Percentiles rank a stretch among this genome's conserved stretches.
phyloP scores from a whole-genome alignment of 2,113 vertebrate species.

The Phalacrocorax pelagicus region DNA sequence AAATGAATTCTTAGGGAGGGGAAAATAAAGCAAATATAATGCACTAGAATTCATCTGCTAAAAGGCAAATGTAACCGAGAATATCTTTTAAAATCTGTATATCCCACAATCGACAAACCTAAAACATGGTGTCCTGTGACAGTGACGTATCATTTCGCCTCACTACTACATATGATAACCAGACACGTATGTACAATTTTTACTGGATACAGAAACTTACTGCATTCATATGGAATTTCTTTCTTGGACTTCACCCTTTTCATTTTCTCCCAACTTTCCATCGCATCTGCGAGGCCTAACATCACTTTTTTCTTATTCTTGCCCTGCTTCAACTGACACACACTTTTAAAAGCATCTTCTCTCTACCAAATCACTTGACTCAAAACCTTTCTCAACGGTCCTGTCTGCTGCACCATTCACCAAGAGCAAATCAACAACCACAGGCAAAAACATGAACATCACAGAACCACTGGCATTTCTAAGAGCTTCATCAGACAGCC shows the following conservation, averaged over 20 bases:
- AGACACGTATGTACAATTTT: neutral
- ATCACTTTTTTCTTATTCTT: neutral
- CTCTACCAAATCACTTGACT: neutral
- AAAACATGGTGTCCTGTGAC: neutral
- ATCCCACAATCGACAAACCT: neutral
- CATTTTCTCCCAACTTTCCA: neutral
- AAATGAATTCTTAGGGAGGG: neutral
- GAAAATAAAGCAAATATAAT: neutral
- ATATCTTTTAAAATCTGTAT: neutral
- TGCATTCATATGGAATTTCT: neutral
- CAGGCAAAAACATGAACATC: accelerated
- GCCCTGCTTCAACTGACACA: neutral
- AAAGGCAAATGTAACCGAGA: neutral
- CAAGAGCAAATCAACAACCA: neutral
- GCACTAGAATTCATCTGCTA: neutral
- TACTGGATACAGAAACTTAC: neutral
- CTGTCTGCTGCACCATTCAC: neutral
- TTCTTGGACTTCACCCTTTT: neutral
- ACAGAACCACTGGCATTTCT: neutral
- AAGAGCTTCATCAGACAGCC: neutral
- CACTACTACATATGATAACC: neutral
- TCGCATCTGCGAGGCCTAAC: neutral
- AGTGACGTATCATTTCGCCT: accelerated
- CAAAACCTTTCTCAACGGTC: neutral
- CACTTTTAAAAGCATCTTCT: neutral